phyloP scores from a whole-genome alignment of 2,797 vertebrate species.

The Microctenopoma steveboyesi region DNA sequence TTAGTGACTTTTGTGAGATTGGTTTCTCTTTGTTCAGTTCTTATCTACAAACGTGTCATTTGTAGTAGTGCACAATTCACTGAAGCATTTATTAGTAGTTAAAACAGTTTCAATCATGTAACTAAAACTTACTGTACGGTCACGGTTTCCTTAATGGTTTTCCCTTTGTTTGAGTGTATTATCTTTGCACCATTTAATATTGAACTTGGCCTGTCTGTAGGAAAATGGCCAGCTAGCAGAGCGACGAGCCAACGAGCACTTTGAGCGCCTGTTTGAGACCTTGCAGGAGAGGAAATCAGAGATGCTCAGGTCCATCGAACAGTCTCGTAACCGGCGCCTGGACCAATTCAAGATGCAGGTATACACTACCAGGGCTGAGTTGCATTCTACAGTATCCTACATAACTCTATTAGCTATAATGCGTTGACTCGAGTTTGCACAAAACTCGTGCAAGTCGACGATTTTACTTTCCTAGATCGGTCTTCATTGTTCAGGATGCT shows the following conservation, averaged over 20 bases:
- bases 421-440: neutral
- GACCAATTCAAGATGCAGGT: slow-evolving; percentile 88
- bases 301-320: slow-evolving; percentile 90
- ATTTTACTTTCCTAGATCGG: neutral
- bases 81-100: too few relatives aligned
- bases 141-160: too few relatives aligned
- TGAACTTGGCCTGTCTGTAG: slow-evolving; percentile 16
- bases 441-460: neutral
- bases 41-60: neutral
- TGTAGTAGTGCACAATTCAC: too few relatives aligned
- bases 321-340: slow-evolving; percentile 86
- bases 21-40: neutral
- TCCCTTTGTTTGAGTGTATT: too few relatives aligned
- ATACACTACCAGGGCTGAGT: slow-evolving; percentile 18
- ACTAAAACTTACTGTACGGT: too few relatives aligned
- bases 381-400: neutral
- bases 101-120: too few relatives aligned
- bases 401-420: neutral
- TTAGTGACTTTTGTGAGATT: neutral
- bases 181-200: neutral
- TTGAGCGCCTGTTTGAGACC: slow-evolving; percentile 90
- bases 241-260: slow-evolving; percentile 87
- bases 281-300: slow-evolving; percentile 90
- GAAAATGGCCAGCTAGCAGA: slow-evolving; percentile 91
- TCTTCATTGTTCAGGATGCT: neutral